Evolutionary conservation across 1,140 invertebrate genomes (phyloP).

Genomic region (Streblospio benedicti): DNA sequence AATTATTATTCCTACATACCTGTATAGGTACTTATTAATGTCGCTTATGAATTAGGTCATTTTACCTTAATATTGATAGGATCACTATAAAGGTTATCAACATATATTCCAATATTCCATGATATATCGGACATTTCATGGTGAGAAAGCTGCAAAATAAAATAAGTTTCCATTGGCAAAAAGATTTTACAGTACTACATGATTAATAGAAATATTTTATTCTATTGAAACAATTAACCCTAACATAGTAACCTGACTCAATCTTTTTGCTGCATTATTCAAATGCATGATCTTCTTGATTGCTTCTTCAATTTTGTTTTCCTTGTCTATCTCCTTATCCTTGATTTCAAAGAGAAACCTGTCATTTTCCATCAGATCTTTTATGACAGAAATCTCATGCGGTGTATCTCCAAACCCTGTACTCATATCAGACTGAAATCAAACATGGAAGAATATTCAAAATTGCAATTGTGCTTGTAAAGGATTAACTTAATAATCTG

Average conservation of each 20-base stretch:
- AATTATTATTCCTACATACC: too few relatives aligned
- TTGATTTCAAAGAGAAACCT: slow-evolving; percentile 25
- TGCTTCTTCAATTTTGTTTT: slow-evolving; percentile 25
- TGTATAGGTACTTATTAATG: too few relatives aligned
- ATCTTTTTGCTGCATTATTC: not conserved
- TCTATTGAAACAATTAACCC: not conserved
- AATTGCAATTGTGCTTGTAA: not conserved
- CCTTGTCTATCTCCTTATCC: slow-evolving; percentile 21
- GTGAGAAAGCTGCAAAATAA: too few relatives aligned
- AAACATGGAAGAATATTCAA: not conserved
- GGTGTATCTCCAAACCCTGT: slow-evolving; percentile 14
- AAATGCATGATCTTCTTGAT: slow-evolving; percentile 17
- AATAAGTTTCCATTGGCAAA: too few relatives aligned
- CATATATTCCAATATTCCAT: too few relatives aligned
- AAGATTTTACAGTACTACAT: too few relatives aligned
- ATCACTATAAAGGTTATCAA: too few relatives aligned
- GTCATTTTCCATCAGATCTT: slow-evolving; percentile 24
- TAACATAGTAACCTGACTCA: not conserved
- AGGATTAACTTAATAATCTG: not conserved
- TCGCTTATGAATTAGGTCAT: too few relatives aligned
- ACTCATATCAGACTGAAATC: not conserved
- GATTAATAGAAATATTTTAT: too few relatives aligned
- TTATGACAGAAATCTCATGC: slow-evolving; percentile 24
- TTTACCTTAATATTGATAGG: too few relatives aligned
- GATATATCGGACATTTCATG: too few relatives aligned